These are phyloP conservation scores for Prionailurus viverrinus DNA, from an alignment of 2,113 vertebrate species.

Conservation along the genomic window DNA sequence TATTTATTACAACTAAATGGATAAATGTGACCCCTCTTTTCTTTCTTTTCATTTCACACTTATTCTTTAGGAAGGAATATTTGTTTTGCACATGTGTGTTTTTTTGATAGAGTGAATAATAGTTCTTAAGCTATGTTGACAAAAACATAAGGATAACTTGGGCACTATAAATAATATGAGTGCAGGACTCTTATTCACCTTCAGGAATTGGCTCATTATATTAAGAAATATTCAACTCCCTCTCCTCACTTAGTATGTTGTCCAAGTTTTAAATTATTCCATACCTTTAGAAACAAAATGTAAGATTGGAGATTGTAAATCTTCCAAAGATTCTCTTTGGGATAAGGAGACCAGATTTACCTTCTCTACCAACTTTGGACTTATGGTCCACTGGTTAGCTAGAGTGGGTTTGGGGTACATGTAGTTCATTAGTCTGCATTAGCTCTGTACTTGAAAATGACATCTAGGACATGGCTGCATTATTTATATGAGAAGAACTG, in stretches of 20 bases:
- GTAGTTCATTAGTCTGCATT: background rate
- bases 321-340: slow-evolving; percentile 35
- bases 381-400: background rate
- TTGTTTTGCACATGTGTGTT: slow-evolving; percentile 32
- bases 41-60: slow-evolving; percentile 64
- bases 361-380: slow-evolving; percentile 4
- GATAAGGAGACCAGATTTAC: background rate
- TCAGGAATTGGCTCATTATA: slow-evolving; percentile 23
- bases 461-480: background rate
- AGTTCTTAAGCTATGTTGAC: background rate
- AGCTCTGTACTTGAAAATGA: background rate
- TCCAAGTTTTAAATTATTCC: slow-evolving; percentile 52
- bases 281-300: slow-evolving; percentile 11
- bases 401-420: background rate
- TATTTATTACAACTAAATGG: slow-evolving; percentile 85
- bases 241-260: background rate
- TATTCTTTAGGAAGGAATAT: slow-evolving; percentile 66
- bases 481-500: slow-evolving; percentile 56
- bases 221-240: slow-evolving; percentile 3
- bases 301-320: slow-evolving; percentile 1
- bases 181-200: background rate
- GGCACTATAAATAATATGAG: background rate
- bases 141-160: slow-evolving; percentile 27
- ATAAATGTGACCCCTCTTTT: slow-evolving; percentile 72
- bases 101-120: slow-evolving; percentile 29